phyloP scores from a whole-genome alignment of 2,888 invertebrate genomes.

The Aleiodes alternator region DNA sequence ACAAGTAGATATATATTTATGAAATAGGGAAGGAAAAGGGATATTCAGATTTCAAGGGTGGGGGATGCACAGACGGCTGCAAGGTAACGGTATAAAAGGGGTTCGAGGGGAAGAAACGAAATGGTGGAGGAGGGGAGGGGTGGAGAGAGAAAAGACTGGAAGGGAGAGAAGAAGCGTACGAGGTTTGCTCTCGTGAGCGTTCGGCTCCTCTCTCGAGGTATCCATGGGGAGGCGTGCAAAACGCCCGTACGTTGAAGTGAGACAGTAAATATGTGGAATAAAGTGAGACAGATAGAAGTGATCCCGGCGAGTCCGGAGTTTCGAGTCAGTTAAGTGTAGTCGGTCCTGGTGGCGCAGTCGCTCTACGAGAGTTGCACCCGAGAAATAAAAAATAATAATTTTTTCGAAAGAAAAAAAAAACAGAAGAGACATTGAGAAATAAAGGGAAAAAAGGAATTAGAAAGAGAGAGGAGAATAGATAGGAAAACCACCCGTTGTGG shows the following conservation, averaged over 20 bases:
- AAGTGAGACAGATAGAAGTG: conserved; percentile 33
- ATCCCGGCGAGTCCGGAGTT: conserved; percentile 42
- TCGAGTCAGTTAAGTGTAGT: conserved; percentile 44
- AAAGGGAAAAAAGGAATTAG: conserved; percentile 31
- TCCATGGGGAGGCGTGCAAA: conserved; percentile 9
- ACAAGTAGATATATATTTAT: conserved; percentile 1
- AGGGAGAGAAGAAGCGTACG: conserved; percentile 6
- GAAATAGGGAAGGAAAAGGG: too few relatives aligned
- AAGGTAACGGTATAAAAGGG: neutral
- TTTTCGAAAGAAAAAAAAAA: conserved; percentile 42
- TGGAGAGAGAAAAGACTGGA: neutral
- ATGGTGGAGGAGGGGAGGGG: conserved; percentile 6
- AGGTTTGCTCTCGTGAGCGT: conserved; percentile 28
- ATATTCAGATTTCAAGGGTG: too few relatives aligned
- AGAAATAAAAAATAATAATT: conserved; percentile 1
- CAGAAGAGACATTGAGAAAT: conserved; percentile 46
- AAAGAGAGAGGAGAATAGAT: conserved; percentile 42
- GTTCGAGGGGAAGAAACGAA: neutral
- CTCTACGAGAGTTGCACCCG: conserved; percentile 32
- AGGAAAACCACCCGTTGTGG: conserved; percentile 52
- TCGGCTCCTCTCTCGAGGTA: conserved; percentile 16
- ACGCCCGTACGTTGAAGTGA: conserved; percentile 17
- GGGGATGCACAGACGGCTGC: neutral
- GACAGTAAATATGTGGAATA: conserved; percentile 21
- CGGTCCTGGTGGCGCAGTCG: conserved; percentile 42